These are phyloP conservation scores for Bovichtus variegatus DNA, from an alignment of 2,797 vertebrate genomes.

Conservation along the genomic window DNA sequence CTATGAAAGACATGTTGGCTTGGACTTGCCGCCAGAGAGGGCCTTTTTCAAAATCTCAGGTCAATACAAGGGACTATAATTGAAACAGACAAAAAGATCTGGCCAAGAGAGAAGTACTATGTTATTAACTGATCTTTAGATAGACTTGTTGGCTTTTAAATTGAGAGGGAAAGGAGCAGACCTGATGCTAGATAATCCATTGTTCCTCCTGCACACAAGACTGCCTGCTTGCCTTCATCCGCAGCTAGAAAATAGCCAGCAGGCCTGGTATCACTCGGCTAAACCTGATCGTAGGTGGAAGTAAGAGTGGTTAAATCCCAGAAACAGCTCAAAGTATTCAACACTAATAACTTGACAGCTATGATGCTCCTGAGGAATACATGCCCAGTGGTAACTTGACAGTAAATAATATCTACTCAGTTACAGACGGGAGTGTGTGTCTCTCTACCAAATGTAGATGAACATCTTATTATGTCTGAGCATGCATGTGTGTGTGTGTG, in stretches of 20 bases:
- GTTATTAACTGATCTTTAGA: conserved; percentile 80
- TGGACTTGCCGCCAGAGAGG: conserved; percentile 36
- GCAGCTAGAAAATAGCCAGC: conserved; percentile 27
- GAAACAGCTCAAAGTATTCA: conserved; percentile 23
- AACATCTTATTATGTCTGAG: conserved; percentile 28
- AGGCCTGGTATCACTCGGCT: conserved; percentile 36
- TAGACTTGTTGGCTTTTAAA: conserved; percentile 78
- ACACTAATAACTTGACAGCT: conserved; percentile 36
- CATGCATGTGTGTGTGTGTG: neutral
- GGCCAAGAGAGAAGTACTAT: conserved; percentile 43
- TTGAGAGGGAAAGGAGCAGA: conserved; percentile 62
- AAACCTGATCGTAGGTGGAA: conserved; percentile 35
- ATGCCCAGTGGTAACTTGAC: conserved; percentile 32
- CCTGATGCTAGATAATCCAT: conserved; percentile 69
- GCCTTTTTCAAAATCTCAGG: conserved; percentile 62
- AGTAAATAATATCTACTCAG: conserved; percentile 39
- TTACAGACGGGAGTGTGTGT: conserved; percentile 20
- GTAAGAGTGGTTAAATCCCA: conserved; percentile 18
- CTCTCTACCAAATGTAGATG: conserved; percentile 36
- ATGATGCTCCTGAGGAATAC: conserved; percentile 27
- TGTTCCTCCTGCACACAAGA: conserved; percentile 51
- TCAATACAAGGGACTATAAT: conserved; percentile 69
- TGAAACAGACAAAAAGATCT: conserved; percentile 66
- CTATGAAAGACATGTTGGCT: conserved; percentile 54
- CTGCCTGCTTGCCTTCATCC: conserved; percentile 45